Evolutionary conservation across 2,113 vertebrate species (phyloP), one percentile per base, ranked within the genome.

Genomic region (Hippocampus guttulatus): DNA sequence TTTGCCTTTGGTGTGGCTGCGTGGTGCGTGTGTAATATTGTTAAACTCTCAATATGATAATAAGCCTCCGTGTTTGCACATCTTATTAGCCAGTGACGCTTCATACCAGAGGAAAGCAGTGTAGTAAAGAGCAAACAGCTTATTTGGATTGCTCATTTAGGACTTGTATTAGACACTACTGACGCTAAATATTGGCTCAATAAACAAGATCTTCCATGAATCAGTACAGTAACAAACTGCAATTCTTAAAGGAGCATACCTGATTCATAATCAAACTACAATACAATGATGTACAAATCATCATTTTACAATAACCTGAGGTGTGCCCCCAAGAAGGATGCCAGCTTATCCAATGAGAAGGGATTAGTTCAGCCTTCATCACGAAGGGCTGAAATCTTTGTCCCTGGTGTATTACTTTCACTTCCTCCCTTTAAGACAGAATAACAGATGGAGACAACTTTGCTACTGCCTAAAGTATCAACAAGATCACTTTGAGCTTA

Each of bases 301-400:
- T 38, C 33, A 38, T 38, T 45, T 12, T 45, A 23, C 62, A 64
- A 67, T 51, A 67, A 51, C 65, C 45, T 14, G 65, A 67, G 45
- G 4, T 52, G 45, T 5, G 33, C 27, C 64, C 45, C 47, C 16
- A 25, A 15, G 21, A 25, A 64, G 40, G 62, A 45, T 21, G 16
- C 27, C 52, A 51, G 65, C 25, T 52, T 67, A 67, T 67, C 43
- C 62, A 43, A 12, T 43, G n/a, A 43, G 38, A 45, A 64, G 62
- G 40, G 62, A 64, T 64, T 64, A 64, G 38, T 63, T 41, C 18
- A 7, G 3, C 33, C 61, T 64, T 64, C 25, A 52, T 67, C 27
- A 38, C 47, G 49, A 11, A 30, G 18, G 47, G 23, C 45, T 67
- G 27, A 33, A 30, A 67, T 51, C 65, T 52, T 27, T 52, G 41